These are phyloP conservation scores for Rhamphomyia laevipes DNA, from an alignment of 2,888 invertebrate genomes.

Conservation along the genomic window DNA sequence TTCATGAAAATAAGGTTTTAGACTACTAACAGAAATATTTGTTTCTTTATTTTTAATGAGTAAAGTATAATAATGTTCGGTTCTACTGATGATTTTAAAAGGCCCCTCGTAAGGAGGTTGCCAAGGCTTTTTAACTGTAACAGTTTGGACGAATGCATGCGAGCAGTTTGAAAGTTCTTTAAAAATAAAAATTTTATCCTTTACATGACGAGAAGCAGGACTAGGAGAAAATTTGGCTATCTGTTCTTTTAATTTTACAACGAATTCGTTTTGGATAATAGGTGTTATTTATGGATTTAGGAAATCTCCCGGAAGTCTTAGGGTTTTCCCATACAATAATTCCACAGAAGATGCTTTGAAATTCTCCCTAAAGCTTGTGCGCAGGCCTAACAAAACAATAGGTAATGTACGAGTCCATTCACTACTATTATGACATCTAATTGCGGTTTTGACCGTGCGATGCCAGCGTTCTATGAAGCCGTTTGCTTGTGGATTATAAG, in stretches of 20 bases:
- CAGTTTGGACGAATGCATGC: conserved; percentile 16
- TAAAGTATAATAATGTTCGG: not conserved
- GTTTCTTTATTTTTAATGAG: not conserved
- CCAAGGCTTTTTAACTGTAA: conserved; percentile 13
- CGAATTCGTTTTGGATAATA: not conserved
- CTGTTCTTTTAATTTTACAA: not conserved
- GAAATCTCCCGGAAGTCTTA: conserved; percentile 1
- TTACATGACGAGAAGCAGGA: not conserved
- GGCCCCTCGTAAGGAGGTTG: conserved; percentile 16
- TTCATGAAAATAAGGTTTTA: not conserved
- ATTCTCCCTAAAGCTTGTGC: not conserved
- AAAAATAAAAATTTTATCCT: not conserved
- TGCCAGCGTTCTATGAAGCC: conserved; percentile 34
- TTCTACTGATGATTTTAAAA: conserved; percentile 11
- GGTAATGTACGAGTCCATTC: not conserved
- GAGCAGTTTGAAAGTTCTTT: conserved; percentile 2
- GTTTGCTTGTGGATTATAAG: conserved; percentile 30
- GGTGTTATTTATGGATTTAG: not conserved
- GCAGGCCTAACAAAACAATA: not conserved
- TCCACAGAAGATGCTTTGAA: not conserved
- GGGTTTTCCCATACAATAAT: not conserved
- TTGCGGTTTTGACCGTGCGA: conserved; percentile 25
- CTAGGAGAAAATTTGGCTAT: not conserved
- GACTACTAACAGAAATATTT: not conserved
- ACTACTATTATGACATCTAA: not conserved